Evolutionary conservation across 2,888 invertebrate genomes (phyloP), one percentile per base, ranked within the genome.

Genomic region (Ditylenchus weischeri): DNA sequence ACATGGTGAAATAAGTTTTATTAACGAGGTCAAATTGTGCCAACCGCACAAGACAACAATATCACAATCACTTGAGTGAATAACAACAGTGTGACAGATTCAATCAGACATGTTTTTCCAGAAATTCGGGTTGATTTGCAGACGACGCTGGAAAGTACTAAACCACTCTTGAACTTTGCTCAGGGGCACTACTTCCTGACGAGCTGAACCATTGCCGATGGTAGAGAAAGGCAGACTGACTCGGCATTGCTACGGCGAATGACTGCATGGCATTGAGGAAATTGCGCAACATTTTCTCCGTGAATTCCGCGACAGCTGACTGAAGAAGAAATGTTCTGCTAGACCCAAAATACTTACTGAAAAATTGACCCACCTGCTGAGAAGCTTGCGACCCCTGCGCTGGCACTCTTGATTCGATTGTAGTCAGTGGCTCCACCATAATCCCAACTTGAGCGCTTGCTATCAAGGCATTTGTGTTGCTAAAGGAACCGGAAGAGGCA

Each of bases 211-310:
- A 29, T 90, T 11, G 68, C 43, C 6, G 1, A 35, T 29, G 59
- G 21, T 4, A 10, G 21, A 35, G 59, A 35, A n/a, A 19, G 23
- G 62, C 50, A 4, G 70, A 68, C 3, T 76, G 76, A 57, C 69
- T 70, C 0, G 76, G 76, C 23, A 79, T 65, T 0, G 89, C 89
- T 49, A 90, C 86, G 0, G 90, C 89, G 86, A 91, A 98, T 73
- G 95, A 95, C 7, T 91, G 89, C 50, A 90, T 89, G 84, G 90
- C 95, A 84, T 98, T 95, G 78, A 92, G 89, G 80, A 98, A 89
- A 83, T 89, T 91, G 76, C 92, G 90, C 68, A 95, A 85, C 92
- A 95, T 94, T 84, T 93, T 93, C 79, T 91, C 90, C 0, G 86
- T 85, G 77, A 87, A 88, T 74, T 88, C 87, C 19, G 85, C 81